These are phyloP conservation scores for Pocillopora meandrina DNA, from an alignment of 92 coral and sea anemone genomes.

Conservation along the genomic window DNA sequence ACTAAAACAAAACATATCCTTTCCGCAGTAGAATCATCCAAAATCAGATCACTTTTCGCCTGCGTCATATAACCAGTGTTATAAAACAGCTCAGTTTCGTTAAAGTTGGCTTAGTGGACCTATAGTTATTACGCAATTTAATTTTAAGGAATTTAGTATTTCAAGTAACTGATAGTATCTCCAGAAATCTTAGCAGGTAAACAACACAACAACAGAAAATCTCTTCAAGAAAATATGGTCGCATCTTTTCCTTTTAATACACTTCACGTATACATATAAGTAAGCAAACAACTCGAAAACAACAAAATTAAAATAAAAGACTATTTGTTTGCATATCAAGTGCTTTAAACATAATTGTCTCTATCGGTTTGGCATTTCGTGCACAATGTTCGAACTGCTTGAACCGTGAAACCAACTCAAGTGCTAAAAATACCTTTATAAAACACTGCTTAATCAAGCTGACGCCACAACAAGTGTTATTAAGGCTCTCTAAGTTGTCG, in stretches of 20 bases:
- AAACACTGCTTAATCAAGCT: constrained; percentile 11
- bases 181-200: too few relatives aligned
- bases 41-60: neutral
- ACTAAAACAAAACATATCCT: constrained; percentile 2
- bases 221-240: too few relatives aligned
- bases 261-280: too few relatives aligned
- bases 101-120: too few relatives aligned
- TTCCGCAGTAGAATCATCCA: neutral
- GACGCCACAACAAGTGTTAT: constrained; percentile 35
- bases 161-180: too few relatives aligned
- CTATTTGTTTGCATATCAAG: constrained; percentile 3
- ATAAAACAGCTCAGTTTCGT: too few relatives aligned
- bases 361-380: neutral
- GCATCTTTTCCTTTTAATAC: too few relatives aligned
- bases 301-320: too few relatives aligned
- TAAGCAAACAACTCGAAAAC: too few relatives aligned
- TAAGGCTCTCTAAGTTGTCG: constrained; percentile 30
- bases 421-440: constrained; percentile 29
- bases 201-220: too few relatives aligned
- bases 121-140: too few relatives aligned
- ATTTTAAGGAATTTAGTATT: too few relatives aligned
- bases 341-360: constrained; percentile 3
- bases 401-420: constrained; percentile 23
- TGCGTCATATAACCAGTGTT: neutral
- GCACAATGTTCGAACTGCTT: constrained; percentile 1